Evolutionary conservation across 2,113 vertebrate species (phyloP).

Genomic region (Chaenocephalus aceratus): DNA sequence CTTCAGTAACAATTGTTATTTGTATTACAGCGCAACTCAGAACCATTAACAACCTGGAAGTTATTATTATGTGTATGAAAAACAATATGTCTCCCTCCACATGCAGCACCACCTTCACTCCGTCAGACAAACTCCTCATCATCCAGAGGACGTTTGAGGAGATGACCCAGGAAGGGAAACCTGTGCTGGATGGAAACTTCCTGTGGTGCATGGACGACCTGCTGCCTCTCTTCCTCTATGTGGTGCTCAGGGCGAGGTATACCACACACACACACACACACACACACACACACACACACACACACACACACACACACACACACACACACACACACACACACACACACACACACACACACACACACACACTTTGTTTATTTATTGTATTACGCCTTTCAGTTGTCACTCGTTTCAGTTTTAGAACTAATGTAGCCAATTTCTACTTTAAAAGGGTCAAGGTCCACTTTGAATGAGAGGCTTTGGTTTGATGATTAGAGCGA

Average conservation of each 20-base stretch:
- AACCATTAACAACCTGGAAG: neutral
- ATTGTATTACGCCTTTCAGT: neutral
- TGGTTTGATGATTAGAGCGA: neutral
- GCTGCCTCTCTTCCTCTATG: constrained; percentile 97
- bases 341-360: neutral
- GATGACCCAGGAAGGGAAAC: constrained; percentile 92
- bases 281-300: neutral
- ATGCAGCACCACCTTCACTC: constrained; percentile 93
- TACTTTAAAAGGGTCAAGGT: neutral
- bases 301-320: neutral
- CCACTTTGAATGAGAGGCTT: neutral
- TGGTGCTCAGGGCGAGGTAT: constrained; percentile 96
- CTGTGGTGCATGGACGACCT: constrained; percentile 99
- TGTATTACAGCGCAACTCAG: neutral
- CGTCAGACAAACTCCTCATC: constrained; percentile 93
- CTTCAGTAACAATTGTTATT: neutral
- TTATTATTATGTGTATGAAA: neutral
- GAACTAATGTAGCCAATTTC: neutral
- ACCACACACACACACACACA: neutral
- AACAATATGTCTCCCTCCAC: neutral
- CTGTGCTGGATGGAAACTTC: constrained; percentile 88
- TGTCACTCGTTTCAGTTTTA: neutral
- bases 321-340: neutral
- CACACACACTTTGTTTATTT: neutral
- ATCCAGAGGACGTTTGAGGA: constrained; percentile 97